Evolutionary conservation across 1,140 invertebrate genomes (phyloP), one percentile per base, ranked within the genome.

Genomic region (Cheumatopsyche charites): DNA sequence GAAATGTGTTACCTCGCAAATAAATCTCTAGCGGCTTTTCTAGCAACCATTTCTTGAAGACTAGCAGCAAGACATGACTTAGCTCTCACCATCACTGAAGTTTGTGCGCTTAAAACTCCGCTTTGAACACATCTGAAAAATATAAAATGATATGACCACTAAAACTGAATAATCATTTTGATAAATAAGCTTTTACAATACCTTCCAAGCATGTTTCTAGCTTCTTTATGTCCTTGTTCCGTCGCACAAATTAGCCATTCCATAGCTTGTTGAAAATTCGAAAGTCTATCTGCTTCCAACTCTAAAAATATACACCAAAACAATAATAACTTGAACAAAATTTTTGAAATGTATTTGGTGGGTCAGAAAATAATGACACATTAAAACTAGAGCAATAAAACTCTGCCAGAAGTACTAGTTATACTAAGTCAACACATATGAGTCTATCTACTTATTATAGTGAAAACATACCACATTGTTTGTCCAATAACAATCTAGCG

Each of bases 211-310:
- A 94, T 86, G 67, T 89, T 87, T 21, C 93, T 93, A 2, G 94
- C 94, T 79, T 94, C 92, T 72, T 90, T 86, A 79, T 95, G 94
- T 1, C 94, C 94, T 80, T 96, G 93, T 78, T 94, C 91, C 0
- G 94, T 94, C 0, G 95, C 93, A 82, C 91, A 91, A 13, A 94
- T 90, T 5, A 97, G 79, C 94, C 94, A 97, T 77, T 93, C 91
- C 43, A 97, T 88, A 0, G 93, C 94, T 70, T 87, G 86, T 73
- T 84, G 81, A 71, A 84, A 82, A 71, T 84, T 84, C 58, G 80
- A 83, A 73, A 86, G 82, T 74, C 84, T 85, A 52, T 86, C 83
- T 43, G 86, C 83, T 75, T 86, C 83, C 43, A 84, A 72, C 78
- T 84, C 83, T 84, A 77, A 80, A 25, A 62, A 62, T 26, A 62